Base-by-base conservation (phyloP, 2,888 invertebrate genomes). In the Morpho deidamia region DNA sequence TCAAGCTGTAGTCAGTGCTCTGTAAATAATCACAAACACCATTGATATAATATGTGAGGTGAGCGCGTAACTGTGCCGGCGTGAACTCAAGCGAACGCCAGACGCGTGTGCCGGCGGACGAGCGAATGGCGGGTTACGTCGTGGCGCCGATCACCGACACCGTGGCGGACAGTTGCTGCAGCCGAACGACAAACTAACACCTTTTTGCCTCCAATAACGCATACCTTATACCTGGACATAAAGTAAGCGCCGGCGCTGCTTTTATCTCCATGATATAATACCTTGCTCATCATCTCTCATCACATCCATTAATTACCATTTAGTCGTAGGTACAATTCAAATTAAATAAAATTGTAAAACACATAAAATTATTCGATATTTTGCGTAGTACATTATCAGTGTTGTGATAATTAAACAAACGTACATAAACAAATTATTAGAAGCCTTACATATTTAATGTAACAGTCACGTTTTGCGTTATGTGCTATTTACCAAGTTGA, bases 31-130 rank as follows among this genome's bases (percentile, higher is more conserved):
- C 80, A 83, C 81, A 77, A 78, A 71, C 82, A 84, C 81, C 83
- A 86, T 84, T 81, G 79, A 76, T 73, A 70, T 55, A 5, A 35
- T 9, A 48, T 34, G 43, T 50, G 23, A 44, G 54, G 46, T 44
- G 65, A 67, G 72, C 74, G 69, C 63, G 76, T 68, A 66, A 66
- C 69, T 73, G 69, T 70, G 43, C 38, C 23, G 32, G 43, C 43
- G 37, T 8, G 8, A 39, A 40, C 34, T 40, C 59, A 58, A 64
- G 66, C 68, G 62, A 58, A 68, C 83, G 81, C 78, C 77, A 76
- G 73, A 73, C 85, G 76, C 74, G 80, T 72, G 73, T 76, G 83
- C 83, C 83, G 80, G 81, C 84, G 76, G 71, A 70, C 80, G 74
- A 75, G 76, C 83, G 84, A 87, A 85, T 85, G 87, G 77, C 70